Conservation (phyloP, 2,888 invertebrate genomes). For the Ceraclea dissimilis region DNA sequence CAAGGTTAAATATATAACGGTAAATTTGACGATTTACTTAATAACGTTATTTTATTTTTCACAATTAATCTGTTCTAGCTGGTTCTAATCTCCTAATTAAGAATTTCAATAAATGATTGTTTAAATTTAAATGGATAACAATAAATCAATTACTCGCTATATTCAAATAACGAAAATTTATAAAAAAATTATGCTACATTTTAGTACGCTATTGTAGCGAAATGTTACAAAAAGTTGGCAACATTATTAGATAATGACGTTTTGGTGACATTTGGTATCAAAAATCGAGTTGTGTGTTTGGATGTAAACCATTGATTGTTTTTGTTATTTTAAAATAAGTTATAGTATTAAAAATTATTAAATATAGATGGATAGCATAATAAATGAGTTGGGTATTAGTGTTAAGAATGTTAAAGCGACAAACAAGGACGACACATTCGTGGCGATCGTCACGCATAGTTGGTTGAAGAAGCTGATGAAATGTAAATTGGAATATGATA, state of each 20-base stretch:
- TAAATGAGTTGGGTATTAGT: slow-evolving; percentile 64
- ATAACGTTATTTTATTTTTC: no score
- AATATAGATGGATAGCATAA: slow-evolving; percentile 54
- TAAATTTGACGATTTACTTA: no score
- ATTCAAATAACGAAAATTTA: no score
- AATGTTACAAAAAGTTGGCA: not conserved
- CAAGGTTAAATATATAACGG: no score
- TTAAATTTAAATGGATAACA: no score
- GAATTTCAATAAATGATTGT: no score
- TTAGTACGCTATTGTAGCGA: no score
- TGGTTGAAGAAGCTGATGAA: slow-evolving; percentile 60
- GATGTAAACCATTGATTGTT: slow-evolving; percentile 1
- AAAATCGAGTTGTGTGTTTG: not conserved
- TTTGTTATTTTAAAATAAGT: not conserved
- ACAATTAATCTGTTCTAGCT: no score
- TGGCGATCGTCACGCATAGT: slow-evolving; percentile 56
- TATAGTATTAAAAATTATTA: not conserved
- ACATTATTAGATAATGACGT: slow-evolving; percentile 1
- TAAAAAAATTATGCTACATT: no score
- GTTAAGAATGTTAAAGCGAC: slow-evolving; percentile 57
- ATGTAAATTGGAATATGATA: slow-evolving; percentile 37
- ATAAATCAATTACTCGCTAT: no score
- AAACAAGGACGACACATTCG: slow-evolving; percentile 50
- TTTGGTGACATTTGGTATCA: slow-evolving; percentile 14
- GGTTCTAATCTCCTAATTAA: no score